Base-by-base conservation (phyloP, 2,113 vertebrate genomes). In the Pleuronectes platessa region DNA sequence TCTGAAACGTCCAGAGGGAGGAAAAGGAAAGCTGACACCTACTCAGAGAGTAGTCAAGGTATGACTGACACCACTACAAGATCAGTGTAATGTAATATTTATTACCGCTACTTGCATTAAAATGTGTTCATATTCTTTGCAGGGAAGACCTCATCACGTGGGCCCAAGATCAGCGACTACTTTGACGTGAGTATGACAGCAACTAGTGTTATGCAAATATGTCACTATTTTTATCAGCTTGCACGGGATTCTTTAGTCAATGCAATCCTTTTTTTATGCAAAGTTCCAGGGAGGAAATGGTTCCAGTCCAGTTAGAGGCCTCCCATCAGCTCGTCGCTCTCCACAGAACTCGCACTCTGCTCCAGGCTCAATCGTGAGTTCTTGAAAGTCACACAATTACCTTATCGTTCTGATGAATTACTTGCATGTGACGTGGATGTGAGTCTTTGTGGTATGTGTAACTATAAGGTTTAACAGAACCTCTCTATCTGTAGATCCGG, bases 1-100 rank as follows among this genome's bases (percentile, higher is more conserved):
- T 96, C 96, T 0, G 98, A 99, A 70, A 95, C 96, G 84, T 97
- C 96, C 60, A 96, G 97, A 87, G 97, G 97, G 92, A 96, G 97
- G 93, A 99, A 99, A 90, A 96, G 98, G 89, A 99, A 99, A 95
- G 97, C 98, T 61, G 98, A 99, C 88, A 97, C 94, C 86, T 97
- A 97, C 90, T 97, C 96, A 83, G 98, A 99, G 94, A 97, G 96
- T 91, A 99, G 95, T 92, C 98, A 99, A 96, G 97, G 98, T 99
- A 95, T 24, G 65, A 37, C 37, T 15, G 59, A 59, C 21, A n/a
- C 68, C 37, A 64, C 21, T 3, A 8, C 35, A 23, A 51, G 59
- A 74, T 55, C 0, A 6, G 45, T 23, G n/a, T 17, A 18, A 59
- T 75, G 17, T 40, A 11, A 63, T 20, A 5, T 68, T 23, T 42